A percentile compares a stretch with the other conserved stretches of the same genome.
Evolutionary conservation across 2,888 invertebrate species (phyloP).

Genomic region (Hirtodrosophila trivittata): DNA sequence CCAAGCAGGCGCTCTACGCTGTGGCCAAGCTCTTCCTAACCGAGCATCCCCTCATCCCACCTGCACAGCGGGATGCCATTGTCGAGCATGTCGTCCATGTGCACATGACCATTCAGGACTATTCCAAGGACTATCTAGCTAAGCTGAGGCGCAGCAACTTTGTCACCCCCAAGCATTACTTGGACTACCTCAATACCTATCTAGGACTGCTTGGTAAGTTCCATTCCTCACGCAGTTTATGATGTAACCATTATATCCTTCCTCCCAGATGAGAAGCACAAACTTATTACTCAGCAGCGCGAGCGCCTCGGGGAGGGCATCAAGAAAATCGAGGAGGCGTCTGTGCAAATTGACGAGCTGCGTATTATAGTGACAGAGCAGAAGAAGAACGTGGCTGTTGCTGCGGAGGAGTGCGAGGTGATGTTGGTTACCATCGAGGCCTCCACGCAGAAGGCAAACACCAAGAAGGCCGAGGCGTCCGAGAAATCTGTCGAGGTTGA

Average conservation of each 20-base stretch:
- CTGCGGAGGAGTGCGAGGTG: slow-evolving; percentile 91
- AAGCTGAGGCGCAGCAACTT: slow-evolving; percentile 92
- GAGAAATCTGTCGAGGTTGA: slow-evolving; percentile 92
- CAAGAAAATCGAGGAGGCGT: slow-evolving; percentile 91
- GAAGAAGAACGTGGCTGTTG: slow-evolving; percentile 91
- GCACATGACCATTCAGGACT: slow-evolving; percentile 89
- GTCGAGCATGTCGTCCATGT: slow-evolving; percentile 94
- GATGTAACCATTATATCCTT: slow-evolving; percentile 84
- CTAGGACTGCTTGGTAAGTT: slow-evolving; percentile 88
- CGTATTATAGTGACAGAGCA: slow-evolving; percentile 92
- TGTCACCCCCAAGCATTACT: slow-evolving; percentile 95
- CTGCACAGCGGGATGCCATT: slow-evolving; percentile 86
- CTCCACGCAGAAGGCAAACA: slow-evolving; percentile 88
- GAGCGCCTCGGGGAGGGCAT: slow-evolving; percentile 82
- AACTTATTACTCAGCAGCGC: slow-evolving; percentile 80
- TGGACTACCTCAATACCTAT: slow-evolving; percentile 93
- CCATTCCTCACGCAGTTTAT: slow-evolving; percentile 83
- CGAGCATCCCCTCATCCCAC: slow-evolving; percentile 86
- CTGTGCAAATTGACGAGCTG: slow-evolving; percentile 90
- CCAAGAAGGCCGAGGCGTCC: slow-evolving; percentile 91
- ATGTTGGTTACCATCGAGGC: slow-evolving; percentile 90
- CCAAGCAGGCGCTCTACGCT: slow-evolving; percentile 93
- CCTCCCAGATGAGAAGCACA: slow-evolving; percentile 79
- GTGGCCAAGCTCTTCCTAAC: slow-evolving; percentile 93
- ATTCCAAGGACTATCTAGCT: slow-evolving; percentile 89